Percentiles rank a stretch among this genome's conserved stretches.
phyloP scores from a whole-genome alignment of 2,113 vertebrate genomes.

The Grammomys surdaster region DNA sequence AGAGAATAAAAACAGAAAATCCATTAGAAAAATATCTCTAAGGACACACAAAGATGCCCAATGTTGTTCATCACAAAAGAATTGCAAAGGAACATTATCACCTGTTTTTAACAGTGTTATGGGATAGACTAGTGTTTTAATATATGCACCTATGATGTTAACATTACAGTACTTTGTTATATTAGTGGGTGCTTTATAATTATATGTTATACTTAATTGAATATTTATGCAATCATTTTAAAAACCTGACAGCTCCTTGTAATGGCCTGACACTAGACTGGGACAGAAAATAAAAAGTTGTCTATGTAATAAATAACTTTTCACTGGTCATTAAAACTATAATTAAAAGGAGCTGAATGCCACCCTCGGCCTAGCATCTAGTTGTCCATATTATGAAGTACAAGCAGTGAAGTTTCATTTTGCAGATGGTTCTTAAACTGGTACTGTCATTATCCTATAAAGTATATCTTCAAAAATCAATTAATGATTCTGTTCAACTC shows the following conservation, averaged over 20 bases:
- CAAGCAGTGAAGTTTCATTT: background rate
- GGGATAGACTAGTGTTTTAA: constrained; percentile 13
- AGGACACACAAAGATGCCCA: background rate
- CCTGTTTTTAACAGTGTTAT: background rate
- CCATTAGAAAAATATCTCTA: background rate
- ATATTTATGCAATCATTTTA: constrained; percentile 63
- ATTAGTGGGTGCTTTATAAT: constrained; percentile 58
- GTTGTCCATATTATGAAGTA: background rate
- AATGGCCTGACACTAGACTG: constrained; percentile 58
- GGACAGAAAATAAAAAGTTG: constrained; percentile 53
- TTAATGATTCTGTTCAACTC: background rate
- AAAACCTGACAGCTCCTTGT: constrained; percentile 53
- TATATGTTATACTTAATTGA: constrained; percentile 60
- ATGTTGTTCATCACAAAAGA: too few relatives aligned
- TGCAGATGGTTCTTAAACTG: background rate
- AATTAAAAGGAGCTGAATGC: constrained; percentile 27
- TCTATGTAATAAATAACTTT: constrained; percentile 26
- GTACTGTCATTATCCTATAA: background rate
- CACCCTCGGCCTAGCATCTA: background rate
- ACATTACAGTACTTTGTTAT: constrained; percentile 19
- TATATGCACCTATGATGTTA: background rate
- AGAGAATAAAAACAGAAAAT: background rate
- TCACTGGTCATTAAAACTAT: constrained; percentile 38
- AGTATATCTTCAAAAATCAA: background rate
- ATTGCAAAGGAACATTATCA: background rate